Percentiles rank a stretch among this genome's conserved stretches.
These are phyloP conservation scores for Pseudanteris insignis DNA, from an alignment of 2,888 invertebrate genomes.

Conservation along the genomic window DNA sequence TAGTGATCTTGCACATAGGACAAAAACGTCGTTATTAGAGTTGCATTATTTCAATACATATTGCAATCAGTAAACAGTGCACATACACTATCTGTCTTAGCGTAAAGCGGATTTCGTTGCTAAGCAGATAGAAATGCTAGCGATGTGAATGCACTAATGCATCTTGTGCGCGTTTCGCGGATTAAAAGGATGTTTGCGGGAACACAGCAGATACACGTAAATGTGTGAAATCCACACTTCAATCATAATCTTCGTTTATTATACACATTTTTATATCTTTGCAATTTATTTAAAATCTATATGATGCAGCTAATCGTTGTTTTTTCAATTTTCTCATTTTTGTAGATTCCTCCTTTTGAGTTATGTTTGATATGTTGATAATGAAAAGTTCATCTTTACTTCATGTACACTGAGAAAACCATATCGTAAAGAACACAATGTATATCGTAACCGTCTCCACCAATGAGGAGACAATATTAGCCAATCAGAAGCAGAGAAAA, in stretches of 20 bases:
- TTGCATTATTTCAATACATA: conserved; percentile 46
- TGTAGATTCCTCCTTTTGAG: no score
- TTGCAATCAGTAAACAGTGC: conserved; percentile 47
- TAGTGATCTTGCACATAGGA: conserved; percentile 31
- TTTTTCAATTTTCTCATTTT: no score
- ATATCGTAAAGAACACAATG: no score
- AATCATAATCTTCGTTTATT: conserved; percentile 13
- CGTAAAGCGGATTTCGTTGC: conserved; percentile 61
- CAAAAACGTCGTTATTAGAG: conserved; percentile 37
- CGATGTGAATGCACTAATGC: conserved; percentile 58
- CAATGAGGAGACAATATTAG: no score
- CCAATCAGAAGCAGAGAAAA: no score
- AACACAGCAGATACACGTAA: conserved; percentile 9
- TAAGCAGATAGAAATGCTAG: conserved; percentile 61
- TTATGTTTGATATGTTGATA: no score
- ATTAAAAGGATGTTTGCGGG: conserved; percentile 29
- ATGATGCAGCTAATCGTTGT: no score
- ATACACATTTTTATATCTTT: conserved; percentile 15
- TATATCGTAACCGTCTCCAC: no score
- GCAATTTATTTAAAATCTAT: no score
- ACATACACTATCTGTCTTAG: conserved; percentile 55
- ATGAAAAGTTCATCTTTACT: no score
- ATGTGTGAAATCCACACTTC: conserved; percentile 22
- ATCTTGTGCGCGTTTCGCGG: conserved; percentile 47
- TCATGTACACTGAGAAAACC: no score